These are phyloP conservation scores for Xestia xanthographa DNA, from an alignment of 2,888 invertebrate species.

Conservation along the genomic window DNA sequence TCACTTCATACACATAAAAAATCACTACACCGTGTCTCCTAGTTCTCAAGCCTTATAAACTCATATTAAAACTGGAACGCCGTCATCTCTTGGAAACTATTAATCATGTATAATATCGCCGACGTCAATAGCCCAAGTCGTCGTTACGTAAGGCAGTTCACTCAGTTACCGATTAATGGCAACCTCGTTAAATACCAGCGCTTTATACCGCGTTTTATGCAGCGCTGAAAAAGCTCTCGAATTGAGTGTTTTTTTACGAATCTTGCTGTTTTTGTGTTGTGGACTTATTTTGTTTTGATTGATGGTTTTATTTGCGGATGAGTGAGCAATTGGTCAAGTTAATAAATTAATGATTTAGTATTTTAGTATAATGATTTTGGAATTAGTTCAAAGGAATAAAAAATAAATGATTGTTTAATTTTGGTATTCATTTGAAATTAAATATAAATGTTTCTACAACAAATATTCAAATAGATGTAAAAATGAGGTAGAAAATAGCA, in stretches of 20 bases:
- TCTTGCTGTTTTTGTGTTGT: conserved; percentile 12
- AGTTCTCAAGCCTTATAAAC: conserved; percentile 47
- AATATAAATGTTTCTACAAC: background rate
- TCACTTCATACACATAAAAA: conserved; percentile 17
- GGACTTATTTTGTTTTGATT: background rate
- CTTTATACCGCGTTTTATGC: conserved; percentile 28
- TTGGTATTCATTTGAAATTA: background rate
- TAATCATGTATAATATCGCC: conserved; percentile 60
- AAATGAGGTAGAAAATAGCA: background rate
- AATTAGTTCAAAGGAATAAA: background rate
- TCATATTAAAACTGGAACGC: conserved; percentile 40
- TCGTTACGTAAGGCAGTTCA: conserved; percentile 57
- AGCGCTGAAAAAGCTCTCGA: conserved; percentile 15
- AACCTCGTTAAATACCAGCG: conserved; percentile 49
- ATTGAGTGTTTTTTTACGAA: background rate
- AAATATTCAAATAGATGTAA: background rate
- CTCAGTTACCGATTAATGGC: conserved; percentile 57
- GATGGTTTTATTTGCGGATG: background rate
- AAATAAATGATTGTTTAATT: background rate
- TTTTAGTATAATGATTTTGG: background rate
- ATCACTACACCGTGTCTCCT: conserved; percentile 18
- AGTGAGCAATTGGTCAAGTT: background rate
- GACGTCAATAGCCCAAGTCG: conserved; percentile 53
- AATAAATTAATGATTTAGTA: too few relatives aligned
- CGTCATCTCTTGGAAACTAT: conserved; percentile 60